Base-by-base conservation (phyloP, 2,113 vertebrate genomes). In the Siphamia tubifer region DNA sequence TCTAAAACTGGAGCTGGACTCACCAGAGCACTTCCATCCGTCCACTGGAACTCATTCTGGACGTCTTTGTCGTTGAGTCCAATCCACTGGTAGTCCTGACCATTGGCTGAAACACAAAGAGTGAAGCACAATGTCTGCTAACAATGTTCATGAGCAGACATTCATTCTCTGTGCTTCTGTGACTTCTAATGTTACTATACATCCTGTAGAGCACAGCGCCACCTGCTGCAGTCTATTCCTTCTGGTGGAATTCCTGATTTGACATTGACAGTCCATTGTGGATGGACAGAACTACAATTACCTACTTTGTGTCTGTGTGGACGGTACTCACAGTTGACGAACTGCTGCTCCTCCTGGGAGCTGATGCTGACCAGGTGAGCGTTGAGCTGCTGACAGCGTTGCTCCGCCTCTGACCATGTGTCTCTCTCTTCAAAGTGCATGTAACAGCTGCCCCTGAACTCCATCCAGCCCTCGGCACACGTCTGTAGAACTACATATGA, bases 1-100 rank as follows among this genome's bases (percentile, higher is more conserved):
- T n/a, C n/a, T n/a, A n/a, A n/a, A n/a, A n/a, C n/a, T n/a, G n/a
- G n/a, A n/a, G n/a, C n/a, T n/a, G n/a, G 11, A 28, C 93, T 96
- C 71, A 98, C 98, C 93, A 98, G 49, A 32, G 94, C 70, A 76
- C 93, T 94, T 24, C 94, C 92, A 0, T 99, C 98, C 0, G 95
- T 97, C 98, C 98, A 99, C 52, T 86, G 94, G 85, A 98, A 99
- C 68, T 96, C 94, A 0, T 94, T 95, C 89, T 96, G 94, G 3
- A 96, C 91, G 1, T 94, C 92, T 85, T 90, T 93, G 87, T 98
- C 96, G 4, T 93, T 98, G 9, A 99, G 94, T 63, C 98, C 98
- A 0, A 98, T 95, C 98, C 98, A 99, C 73, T 98, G 96, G 74
- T 98, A 98, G 73, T 98, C 94, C 39, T 94, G 94, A 2, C 93